Base-by-base conservation (phyloP, 2,888 invertebrate genomes). In the Epirrita christyi region DNA sequence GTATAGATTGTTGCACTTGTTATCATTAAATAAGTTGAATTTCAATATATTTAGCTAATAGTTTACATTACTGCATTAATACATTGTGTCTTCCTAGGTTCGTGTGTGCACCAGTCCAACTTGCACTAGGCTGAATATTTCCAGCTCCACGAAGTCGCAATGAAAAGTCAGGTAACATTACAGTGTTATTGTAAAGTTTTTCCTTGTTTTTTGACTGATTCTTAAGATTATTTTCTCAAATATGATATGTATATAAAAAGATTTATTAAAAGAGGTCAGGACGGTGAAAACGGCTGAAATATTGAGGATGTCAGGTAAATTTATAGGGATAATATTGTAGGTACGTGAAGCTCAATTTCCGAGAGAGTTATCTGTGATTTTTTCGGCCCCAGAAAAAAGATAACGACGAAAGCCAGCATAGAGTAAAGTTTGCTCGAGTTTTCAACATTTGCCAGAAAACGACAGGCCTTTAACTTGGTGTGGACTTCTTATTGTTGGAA, bases 281-380 rank as follows among this genome's bases (percentile, higher is more conserved):
- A 79, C 75, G 81, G 83, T 85, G 86, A 87, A 88, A 88, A 86
- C 87, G 81, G 78, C 82, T 88, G 86, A 90, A 88, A 89, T 89
- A 91, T 91, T 86, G 85, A 81, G 74, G 80, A 85, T 75, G 88
- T 91, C 87, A 85, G 83, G 85, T 83, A 80, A 90, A 91, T 89
- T 89, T 91, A 91, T 91, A 83, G 88, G 83, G 76, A 86, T 88
- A 88, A 91, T 91, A 88, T 88, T 86, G 81, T 78, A 81, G 76
- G 79, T 78, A 83, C 72, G 76, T 81, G 80, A 71, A 83, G 80
- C 83, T 85, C 80, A 83, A 85, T 86, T 86, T 86, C 76, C 71
- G 68, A 69, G 75, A 78, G 80, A 83, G 81, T 84, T 79, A 82
- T 82, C 83, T 79, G 81, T 80, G 85, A 85, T 86, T 88, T 89